Evolutionary conservation across 2,113 vertebrate genomes (phyloP).

Genomic region (Halichoeres trimaculatus): DNA sequence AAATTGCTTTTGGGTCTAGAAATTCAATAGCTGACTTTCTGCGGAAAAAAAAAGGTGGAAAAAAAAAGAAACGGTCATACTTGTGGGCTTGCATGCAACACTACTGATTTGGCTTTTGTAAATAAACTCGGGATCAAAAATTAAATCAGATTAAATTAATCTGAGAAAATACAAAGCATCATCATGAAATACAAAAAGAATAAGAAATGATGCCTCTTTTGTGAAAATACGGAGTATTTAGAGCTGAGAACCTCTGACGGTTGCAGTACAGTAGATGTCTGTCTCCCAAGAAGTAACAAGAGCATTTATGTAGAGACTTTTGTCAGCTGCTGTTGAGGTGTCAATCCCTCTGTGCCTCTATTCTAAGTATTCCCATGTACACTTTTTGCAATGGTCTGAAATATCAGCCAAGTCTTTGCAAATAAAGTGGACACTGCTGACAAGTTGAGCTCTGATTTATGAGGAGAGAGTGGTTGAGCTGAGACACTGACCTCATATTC

Average conservation of each 20-base stretch:
- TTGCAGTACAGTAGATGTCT: constrained; percentile 15
- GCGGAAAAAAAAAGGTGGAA: no score
- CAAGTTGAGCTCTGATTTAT: constrained; percentile 63
- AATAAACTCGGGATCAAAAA: neutral
- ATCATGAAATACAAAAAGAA: neutral
- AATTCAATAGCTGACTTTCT: no score
- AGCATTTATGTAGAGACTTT: constrained; percentile 34
- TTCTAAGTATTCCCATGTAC: constrained; percentile 55
- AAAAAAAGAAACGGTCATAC: no score
- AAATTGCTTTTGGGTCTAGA: no score
- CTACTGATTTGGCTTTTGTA: neutral
- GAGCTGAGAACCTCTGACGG: neutral
- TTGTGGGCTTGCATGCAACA: no score
- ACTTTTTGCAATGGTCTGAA: constrained; percentile 49
- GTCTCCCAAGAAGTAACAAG: constrained; percentile 40
- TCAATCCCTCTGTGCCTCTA: constrained; percentile 56
- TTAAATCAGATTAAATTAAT: neutral
- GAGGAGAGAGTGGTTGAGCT: constrained; percentile 46
- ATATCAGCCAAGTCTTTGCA: constrained; percentile 64
- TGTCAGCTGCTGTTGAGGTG: constrained; percentile 54
- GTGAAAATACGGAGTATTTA: neutral
- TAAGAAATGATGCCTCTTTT: neutral
- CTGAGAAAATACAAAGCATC: neutral
- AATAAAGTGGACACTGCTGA: constrained; percentile 66
- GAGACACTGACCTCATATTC: constrained; percentile 64